Percentiles rank a stretch among this genome's conserved stretches.
Evolutionary conservation across 37 sponge, comb jelly and placozoan species (phyloP).

Genomic region (Eunapius fragilis): DNA sequence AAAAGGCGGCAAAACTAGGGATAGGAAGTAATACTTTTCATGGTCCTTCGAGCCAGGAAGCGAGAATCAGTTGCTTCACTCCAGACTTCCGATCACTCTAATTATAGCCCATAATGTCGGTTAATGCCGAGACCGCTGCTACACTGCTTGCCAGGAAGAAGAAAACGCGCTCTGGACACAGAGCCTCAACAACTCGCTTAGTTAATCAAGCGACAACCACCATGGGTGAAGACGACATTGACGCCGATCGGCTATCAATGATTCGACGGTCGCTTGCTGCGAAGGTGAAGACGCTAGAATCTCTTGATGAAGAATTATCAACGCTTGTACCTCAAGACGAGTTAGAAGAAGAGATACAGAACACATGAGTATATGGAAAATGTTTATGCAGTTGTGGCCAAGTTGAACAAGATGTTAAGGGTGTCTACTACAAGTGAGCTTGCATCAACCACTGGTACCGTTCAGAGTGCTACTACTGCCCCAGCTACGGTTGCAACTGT

Average conservation of each 20-base stretch:
- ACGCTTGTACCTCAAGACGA: constrained; percentile 8
- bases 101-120: constrained; percentile 10
- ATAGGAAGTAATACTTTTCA: neutral
- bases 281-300: constrained; percentile 6
- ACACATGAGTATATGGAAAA: constrained; percentile 8
- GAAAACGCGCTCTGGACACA: constrained; percentile 29
- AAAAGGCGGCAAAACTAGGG: neutral
- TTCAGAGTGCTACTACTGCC: too few relatives aligned
- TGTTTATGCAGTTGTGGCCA: constrained; percentile 14
- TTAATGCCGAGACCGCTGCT: neutral
- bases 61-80: neutral
- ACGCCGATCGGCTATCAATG: constrained; percentile 2
- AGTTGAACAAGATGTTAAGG: constrained; percentile 12
- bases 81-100: neutral
- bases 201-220: constrained; percentile 22
- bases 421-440: neutral
- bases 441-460: too few relatives aligned
- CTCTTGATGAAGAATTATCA: constrained; percentile 13
- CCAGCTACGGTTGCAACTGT: neutral
- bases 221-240: constrained; percentile 4
- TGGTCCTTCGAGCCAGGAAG: constrained; percentile 40
- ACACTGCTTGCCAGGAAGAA: constrained; percentile 26
- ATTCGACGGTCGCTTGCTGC: neutral
- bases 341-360: constrained; percentile 43
- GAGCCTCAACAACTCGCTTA: constrained; percentile 18